Evolutionary conservation across 2,888 invertebrate genomes (phyloP), one percentile per base, ranked within the genome.

Genomic region (Antheraea assamensis): DNA sequence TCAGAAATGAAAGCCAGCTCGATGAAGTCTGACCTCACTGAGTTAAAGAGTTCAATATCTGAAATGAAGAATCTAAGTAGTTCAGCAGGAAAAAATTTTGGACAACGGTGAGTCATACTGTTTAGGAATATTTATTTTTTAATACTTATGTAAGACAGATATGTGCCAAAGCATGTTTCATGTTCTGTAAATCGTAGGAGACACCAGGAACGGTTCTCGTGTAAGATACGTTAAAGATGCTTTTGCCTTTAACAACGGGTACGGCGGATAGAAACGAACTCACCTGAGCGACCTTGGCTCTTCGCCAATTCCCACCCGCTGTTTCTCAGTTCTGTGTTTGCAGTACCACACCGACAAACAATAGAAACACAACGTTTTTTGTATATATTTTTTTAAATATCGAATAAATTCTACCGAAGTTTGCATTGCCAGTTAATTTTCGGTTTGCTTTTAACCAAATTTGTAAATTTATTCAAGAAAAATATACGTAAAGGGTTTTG

Each of bases 1-100:
- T 96, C 96, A 84, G 97, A 97, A 95, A 96, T 97, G 95, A 97
- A 97, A 93, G 97, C 97, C 78, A 97, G 96, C 87, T 97, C 97
- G 75, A 96, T 98, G 93, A 97, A 97, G 92, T 97, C 97, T 78
- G 97, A 97, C 89, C 95, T 97, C 71, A 95, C 96, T 76, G 97
- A 97, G 87, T 95, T 98, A 78, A 97, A 98, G 90, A 97, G 97
- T 88, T 97, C 97, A 86, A 97, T 98, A 90, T 97, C 97, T 77
- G 98, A 98, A 94, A 98, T 98, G 96, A 98, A 97, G 93, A 97
- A 96, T 84, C 94, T 97, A 76, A 94, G 93, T 83, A 93, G 87
- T 82, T 86, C 92, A 70, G 88, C 92, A 74, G 91, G 92, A 75
- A 87, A 92, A 81, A 93, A 92, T 82, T 93, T 94, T 81, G 89